Evolutionary conservation across 2,797 vertebrate species (phyloP).

Genomic region (Melanotaenia pygmaea): DNA sequence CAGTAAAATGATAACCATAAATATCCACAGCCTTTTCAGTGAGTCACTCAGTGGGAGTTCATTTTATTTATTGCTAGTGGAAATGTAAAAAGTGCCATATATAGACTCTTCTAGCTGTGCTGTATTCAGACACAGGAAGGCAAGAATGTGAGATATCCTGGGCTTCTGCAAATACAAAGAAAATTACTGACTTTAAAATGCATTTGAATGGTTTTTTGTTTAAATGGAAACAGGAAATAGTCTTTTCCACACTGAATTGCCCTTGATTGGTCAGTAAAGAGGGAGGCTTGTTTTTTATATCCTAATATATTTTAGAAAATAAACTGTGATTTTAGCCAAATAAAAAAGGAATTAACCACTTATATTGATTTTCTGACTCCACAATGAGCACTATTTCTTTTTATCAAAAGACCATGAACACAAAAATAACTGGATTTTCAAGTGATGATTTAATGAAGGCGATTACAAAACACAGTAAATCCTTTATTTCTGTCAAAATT

Average conservation of each 20-base stretch:
- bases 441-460: not conserved
- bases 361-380: not conserved
- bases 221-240: too few relatives aligned
- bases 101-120: slow-evolving; percentile 34
- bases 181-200: slow-evolving; percentile 29
- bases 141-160: slow-evolving; percentile 30
- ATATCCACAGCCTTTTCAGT: slow-evolving; percentile 44
- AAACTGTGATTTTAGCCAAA: not conserved
- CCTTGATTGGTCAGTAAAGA: too few relatives aligned
- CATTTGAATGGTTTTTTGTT: too few relatives aligned
- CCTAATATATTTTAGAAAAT: too few relatives aligned
- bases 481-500: too few relatives aligned
- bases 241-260: too few relatives aligned
- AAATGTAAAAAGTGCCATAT: slow-evolving; percentile 45
- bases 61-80: slow-evolving; percentile 46
- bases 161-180: slow-evolving; percentile 22
- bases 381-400: not conserved
- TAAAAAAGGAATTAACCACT: not conserved
- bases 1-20: slow-evolving; percentile 38
- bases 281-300: too few relatives aligned
- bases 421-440: not conserved
- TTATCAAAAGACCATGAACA: not conserved
- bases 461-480: not conserved
- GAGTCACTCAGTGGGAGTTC: slow-evolving; percentile 37
- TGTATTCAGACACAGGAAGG: slow-evolving; percentile 15